Evolutionary conservation across 1,140 invertebrate species (phyloP).

Genomic region (Drosophila biarmipes): DNA sequence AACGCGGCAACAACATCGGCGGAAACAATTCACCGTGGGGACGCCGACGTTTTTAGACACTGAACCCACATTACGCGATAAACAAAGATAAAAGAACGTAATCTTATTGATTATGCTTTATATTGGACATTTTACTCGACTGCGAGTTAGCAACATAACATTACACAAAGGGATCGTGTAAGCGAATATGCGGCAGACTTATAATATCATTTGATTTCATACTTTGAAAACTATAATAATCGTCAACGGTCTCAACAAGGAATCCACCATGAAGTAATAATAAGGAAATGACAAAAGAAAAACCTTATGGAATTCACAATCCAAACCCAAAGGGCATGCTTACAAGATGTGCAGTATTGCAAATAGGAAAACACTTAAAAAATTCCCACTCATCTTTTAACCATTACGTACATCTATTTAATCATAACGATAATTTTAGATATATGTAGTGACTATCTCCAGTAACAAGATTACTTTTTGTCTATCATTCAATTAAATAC

Average conservation of each 20-base stretch:
- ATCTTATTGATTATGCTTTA: slow-evolving; percentile 1
- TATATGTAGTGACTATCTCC: slow-evolving; percentile 31
- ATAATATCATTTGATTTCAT: slow-evolving; percentile 35
- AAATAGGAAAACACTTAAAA: slow-evolving; percentile 1
- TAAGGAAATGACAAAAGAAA: slow-evolving; percentile 10
- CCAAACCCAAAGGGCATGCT: neutral
- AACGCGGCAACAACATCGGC: slow-evolving; percentile 76
- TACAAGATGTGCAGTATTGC: slow-evolving; percentile 7
- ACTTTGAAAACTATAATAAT: slow-evolving; percentile 18
- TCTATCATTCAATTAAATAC: slow-evolving; percentile 49
- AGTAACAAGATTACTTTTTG: slow-evolving; percentile 31
- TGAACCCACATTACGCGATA: slow-evolving; percentile 8
- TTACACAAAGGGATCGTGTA: slow-evolving; percentile 2
- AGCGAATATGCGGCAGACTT: slow-evolving; percentile 2
- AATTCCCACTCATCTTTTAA: slow-evolving; percentile 5
- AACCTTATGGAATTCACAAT: slow-evolving; percentile 9
- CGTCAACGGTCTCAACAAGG: slow-evolving; percentile 1
- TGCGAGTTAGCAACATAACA: neutral
- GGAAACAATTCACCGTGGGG: slow-evolving; percentile 79
- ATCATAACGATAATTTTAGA: slow-evolving; percentile 50
- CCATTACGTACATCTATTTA: slow-evolving; percentile 39
- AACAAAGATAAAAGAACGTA: neutral
- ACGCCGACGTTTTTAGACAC: slow-evolving; percentile 77
- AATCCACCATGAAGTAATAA: slow-evolving; percentile 9
- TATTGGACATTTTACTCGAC: neutral